Evolutionary conservation across 2,797 vertebrate genomes (phyloP).

Genomic region (Melanotaenia boesemani): DNA sequence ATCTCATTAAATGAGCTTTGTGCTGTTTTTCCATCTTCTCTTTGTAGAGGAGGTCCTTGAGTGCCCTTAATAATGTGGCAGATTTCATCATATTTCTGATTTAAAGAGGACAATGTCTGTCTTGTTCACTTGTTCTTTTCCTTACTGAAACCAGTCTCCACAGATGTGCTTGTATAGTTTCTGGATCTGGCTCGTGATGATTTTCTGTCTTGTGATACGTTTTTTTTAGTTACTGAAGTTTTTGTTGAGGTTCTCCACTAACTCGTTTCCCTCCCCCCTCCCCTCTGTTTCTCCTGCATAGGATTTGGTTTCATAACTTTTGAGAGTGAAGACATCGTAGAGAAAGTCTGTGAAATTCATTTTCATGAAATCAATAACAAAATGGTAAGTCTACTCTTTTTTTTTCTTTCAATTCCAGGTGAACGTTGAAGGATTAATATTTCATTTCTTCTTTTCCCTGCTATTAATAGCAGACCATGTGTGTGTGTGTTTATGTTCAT

Average conservation of each 20-base stretch:
- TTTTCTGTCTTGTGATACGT: slow-evolving; percentile 53
- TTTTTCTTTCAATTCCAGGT: slow-evolving; percentile 76
- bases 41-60: slow-evolving; percentile 81
- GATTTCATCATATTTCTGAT: slow-evolving; percentile 85
- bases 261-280: slow-evolving; percentile 47
- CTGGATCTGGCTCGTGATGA: slow-evolving; percentile 69
- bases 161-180: slow-evolving; percentile 67
- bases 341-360: slow-evolving; percentile 99
- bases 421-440: slow-evolving; percentile 82
- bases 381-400: slow-evolving; percentile 92
- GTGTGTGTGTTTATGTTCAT: slow-evolving; percentile 34
- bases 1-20: slow-evolving; percentile 89
- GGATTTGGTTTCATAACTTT: slow-evolving; percentile 99
- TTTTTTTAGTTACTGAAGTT: slow-evolving; percentile 65
- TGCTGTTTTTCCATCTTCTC: slow-evolving; percentile 81
- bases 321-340: slow-evolving; percentile 99
- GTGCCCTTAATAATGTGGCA: slow-evolving; percentile 84
- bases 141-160: slow-evolving; percentile 63
- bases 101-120: slow-evolving; percentile 84
- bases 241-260: slow-evolving; percentile 61
- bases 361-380: slow-evolving; percentile 99
- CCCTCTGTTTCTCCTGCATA: slow-evolving; percentile 76
- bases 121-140: slow-evolving; percentile 78
- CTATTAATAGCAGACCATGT: slow-evolving; percentile 70
- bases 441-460: slow-evolving; percentile 79